phyloP scores from a whole-genome alignment of 2,113 vertebrate genomes.

The Alaudala cheleensis region DNA sequence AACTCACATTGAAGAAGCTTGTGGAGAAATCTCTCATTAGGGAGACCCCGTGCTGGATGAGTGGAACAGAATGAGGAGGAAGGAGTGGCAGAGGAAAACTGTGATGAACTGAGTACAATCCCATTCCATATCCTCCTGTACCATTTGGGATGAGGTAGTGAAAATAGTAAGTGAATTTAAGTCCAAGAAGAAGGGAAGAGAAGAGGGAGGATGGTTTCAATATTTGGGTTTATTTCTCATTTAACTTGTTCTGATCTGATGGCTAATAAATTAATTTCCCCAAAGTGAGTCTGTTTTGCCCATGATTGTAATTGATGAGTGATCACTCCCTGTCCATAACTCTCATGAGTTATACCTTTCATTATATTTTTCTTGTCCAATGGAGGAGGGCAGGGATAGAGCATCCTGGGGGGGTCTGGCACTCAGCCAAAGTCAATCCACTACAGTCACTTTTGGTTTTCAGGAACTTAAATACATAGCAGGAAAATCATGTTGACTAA shows the following conservation, averaged over 20 bases:
- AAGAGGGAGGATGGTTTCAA: background rate
- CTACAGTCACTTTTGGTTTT: background rate
- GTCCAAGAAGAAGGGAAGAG: background rate
- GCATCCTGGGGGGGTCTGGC: fast-evolving
- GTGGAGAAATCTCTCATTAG: background rate
- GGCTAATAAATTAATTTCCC: background rate
- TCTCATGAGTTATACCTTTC: background rate
- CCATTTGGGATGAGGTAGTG: background rate
- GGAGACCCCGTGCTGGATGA: too few species aligned
- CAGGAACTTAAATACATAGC: background rate
- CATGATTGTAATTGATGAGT: background rate
- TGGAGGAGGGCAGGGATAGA: background rate
- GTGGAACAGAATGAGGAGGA: background rate
- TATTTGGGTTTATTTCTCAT: background rate
- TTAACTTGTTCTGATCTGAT: background rate
- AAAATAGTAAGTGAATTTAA: background rate
- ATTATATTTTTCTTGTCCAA: background rate
- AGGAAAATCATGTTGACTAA: background rate
- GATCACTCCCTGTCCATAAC: background rate
- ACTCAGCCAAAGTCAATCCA: background rate
- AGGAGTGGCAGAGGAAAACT: background rate
- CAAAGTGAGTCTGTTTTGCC: background rate
- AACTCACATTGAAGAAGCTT: fast-evolving
- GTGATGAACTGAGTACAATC: background rate
- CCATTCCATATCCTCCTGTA: fast-evolving